A percentile compares a stretch with the other conserved stretches of the same genome.
phyloP scores from a whole-genome alignment of 2,888 invertebrate genomes.

The Phengaris alcon region DNA sequence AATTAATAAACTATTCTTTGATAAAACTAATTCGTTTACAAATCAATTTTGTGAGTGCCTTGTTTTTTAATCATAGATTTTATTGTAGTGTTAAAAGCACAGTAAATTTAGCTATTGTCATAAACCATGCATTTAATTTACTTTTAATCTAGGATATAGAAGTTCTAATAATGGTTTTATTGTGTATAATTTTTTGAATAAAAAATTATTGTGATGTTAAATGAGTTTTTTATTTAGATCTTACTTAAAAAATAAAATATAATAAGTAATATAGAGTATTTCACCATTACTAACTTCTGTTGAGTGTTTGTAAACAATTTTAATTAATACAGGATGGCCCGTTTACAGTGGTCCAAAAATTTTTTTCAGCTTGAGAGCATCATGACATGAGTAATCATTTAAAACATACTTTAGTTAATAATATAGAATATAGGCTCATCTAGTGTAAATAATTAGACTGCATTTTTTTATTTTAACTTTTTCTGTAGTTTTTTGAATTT shows the following conservation, averaged over 20 bases:
- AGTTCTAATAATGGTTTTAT: conserved; percentile 34
- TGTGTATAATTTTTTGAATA: conserved; percentile 48
- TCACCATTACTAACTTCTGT: too few relatives aligned
- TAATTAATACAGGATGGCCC: too few relatives aligned
- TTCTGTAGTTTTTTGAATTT: too few relatives aligned
- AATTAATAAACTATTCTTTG: not conserved
- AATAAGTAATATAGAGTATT: too few relatives aligned
- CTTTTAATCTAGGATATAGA: conserved; percentile 46
- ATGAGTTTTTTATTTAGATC: conserved; percentile 39
- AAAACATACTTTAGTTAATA: too few relatives aligned
- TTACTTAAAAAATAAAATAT: not conserved
- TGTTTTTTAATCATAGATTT: conserved; percentile 30
- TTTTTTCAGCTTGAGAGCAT: too few relatives aligned
- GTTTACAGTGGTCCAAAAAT: too few relatives aligned
- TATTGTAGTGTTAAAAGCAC: conserved; percentile 32
- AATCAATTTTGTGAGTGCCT: conserved; percentile 39
- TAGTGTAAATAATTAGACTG: too few relatives aligned
- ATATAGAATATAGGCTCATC: too few relatives aligned
- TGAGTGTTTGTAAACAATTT: too few relatives aligned
- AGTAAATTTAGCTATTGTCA: conserved; percentile 56
- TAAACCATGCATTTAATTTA: conserved; percentile 62
- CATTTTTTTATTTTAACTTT: too few relatives aligned
- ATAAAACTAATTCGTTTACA: conserved; percentile 7
- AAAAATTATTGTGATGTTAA: conserved; percentile 47
- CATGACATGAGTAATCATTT: too few relatives aligned